Percentiles rank a stretch among this genome's conserved stretches.
phyloP scores from a whole-genome alignment of 2,797 vertebrate genomes.

The Spinus olivaceus region DNA sequence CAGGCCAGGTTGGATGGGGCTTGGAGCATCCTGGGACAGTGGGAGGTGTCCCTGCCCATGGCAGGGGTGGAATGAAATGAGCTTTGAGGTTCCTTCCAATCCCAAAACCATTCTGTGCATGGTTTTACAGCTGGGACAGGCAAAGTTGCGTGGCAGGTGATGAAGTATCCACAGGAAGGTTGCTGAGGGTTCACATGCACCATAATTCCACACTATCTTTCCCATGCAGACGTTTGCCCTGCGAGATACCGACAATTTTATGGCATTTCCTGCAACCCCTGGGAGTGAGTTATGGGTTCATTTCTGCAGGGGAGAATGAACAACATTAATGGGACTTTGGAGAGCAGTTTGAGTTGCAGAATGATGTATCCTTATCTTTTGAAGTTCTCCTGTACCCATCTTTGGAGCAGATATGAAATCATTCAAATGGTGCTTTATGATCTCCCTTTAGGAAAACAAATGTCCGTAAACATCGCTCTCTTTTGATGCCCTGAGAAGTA shows the following conservation, averaged over 20 bases:
- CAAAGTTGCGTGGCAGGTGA: constrained; percentile 57
- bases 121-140: constrained; percentile 24
- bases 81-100: not conserved
- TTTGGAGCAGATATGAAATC: constrained; percentile 17
- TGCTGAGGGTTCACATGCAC: constrained; percentile 33
- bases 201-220: constrained; percentile 73
- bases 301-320: constrained; percentile 35
- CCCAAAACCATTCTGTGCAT: fast-evolving
- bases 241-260: constrained; percentile 5
- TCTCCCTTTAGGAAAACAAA: not conserved
- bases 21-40: not conserved
- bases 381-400: constrained; percentile 19
- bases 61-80: fast-evolving
- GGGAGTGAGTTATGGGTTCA: constrained; percentile 44
- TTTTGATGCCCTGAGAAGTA: not conserved
- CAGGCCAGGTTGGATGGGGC: fast-evolving
- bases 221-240: constrained; percentile 54
- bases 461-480: not conserved
- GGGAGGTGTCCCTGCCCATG: not conserved
- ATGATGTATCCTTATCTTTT: constrained; percentile 38
- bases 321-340: constrained; percentile 34
- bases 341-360: constrained; percentile 37
- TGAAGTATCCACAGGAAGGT: constrained; percentile 41
- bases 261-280: not conserved
- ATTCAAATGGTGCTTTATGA: constrained; percentile 26